These are phyloP conservation scores for Drosophila nannoptera DNA, from an alignment of 1,140 invertebrate genomes.

Conservation along the genomic window DNA sequence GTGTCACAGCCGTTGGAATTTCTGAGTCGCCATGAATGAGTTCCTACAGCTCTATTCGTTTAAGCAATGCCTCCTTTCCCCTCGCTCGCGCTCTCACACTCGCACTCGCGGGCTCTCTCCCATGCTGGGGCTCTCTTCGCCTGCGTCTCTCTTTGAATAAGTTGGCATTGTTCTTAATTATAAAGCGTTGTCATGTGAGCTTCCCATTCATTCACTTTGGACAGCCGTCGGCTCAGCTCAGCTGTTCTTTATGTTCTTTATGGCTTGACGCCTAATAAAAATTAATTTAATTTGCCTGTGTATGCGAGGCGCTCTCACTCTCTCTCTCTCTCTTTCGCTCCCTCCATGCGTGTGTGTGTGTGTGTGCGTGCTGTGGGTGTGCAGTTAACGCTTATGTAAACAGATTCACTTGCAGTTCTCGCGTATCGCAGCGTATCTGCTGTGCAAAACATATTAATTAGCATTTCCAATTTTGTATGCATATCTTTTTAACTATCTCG, in stretches of 20 bases:
- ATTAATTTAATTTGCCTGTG: constrained; percentile 71
- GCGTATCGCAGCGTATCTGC: constrained; percentile 63
- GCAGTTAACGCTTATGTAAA: constrained; percentile 71
- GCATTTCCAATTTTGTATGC: constrained; percentile 75
- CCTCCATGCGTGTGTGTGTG: constrained; percentile 15
- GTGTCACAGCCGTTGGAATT: constrained; percentile 41
- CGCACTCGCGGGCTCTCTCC: not conserved
- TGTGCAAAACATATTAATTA: constrained; percentile 77
- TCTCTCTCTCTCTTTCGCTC: not conserved
- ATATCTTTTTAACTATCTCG: constrained; percentile 73
- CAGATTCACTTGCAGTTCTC: constrained; percentile 59
- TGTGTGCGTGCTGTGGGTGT: constrained; percentile 40
- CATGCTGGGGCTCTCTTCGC: constrained; percentile 7
- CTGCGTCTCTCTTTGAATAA: constrained; percentile 57
- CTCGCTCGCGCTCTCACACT: constrained; percentile 1
- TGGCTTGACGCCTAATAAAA: constrained; percentile 76
- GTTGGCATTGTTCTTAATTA: constrained; percentile 74
- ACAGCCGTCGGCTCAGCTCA: constrained; percentile 43
- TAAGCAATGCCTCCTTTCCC: not conserved
- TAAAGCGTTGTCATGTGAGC: constrained; percentile 76
- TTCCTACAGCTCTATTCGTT: constrained; percentile 29
- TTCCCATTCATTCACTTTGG: constrained; percentile 65
- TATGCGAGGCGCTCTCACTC: constrained; percentile 4
- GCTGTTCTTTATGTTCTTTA: constrained; percentile 69
- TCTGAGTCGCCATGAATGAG: constrained; percentile 34